Evolutionary conservation across 2,888 invertebrate genomes (phyloP).

Genomic region (Melieria crassipennis): DNA sequence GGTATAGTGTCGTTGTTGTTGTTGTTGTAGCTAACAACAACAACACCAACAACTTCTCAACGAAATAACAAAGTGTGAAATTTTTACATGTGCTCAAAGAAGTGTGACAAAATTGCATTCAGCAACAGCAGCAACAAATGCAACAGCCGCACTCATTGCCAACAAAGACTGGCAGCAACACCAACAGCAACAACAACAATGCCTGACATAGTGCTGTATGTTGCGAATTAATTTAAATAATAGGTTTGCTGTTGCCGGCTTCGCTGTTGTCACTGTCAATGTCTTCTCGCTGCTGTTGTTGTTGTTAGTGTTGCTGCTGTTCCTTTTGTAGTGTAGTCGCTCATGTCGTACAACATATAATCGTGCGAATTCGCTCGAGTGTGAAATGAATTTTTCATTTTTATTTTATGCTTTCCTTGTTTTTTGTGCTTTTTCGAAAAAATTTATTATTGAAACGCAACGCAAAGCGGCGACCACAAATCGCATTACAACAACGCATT

Average conservation of each 20-base stretch:
- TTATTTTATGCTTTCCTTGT: too few species aligned
- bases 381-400: conserved; percentile 26
- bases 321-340: too few species aligned
- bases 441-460: too few species aligned
- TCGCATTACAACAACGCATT: too few species aligned
- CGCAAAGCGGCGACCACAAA: too few species aligned
- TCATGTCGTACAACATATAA: conserved; percentile 1
- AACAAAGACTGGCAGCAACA: conserved; percentile 11
- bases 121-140: neutral
- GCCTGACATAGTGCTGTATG: conserved; percentile 2
- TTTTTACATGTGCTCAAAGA: conserved; percentile 28
- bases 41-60: neutral
- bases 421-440: too few species aligned
- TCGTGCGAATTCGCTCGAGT: conserved; percentile 21
- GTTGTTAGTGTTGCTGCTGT: neutral
- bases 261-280: neutral
- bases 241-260: conserved; percentile 15
- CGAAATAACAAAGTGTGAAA: conserved; percentile 35
- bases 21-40: too few species aligned
- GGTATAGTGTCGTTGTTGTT: too few species aligned
- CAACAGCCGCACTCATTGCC: conserved; percentile 4
- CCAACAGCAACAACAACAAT: too few species aligned
- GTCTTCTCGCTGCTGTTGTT: conserved; percentile 1
- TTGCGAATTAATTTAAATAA: conserved; percentile 37
- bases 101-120: conserved; percentile 33